These are phyloP conservation scores for Uropsilus gracilis DNA, from an alignment of 2,113 vertebrate species.

Conservation along the genomic window DNA sequence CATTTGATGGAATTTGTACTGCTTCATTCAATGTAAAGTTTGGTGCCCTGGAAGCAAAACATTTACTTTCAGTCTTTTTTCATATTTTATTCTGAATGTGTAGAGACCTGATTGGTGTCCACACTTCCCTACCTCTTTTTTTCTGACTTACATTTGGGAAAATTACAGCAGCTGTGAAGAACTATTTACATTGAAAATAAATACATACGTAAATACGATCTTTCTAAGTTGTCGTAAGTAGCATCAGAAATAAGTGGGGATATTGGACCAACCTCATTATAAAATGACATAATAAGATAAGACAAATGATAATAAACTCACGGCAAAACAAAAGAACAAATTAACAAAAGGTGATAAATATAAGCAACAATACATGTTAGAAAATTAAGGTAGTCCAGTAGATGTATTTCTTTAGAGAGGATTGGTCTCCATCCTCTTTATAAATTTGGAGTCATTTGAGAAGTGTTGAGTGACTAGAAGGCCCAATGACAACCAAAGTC, in stretches of 20 bases:
- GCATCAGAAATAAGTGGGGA: slow-evolving; percentile 58
- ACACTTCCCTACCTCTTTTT: slow-evolving; percentile 8
- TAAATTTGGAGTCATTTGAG: not conserved
- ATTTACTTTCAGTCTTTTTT: slow-evolving; percentile 16
- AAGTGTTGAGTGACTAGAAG: not conserved
- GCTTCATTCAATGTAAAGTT: not conserved
- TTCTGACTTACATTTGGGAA: slow-evolving; percentile 60
- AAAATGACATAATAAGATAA: slow-evolving; percentile 61
- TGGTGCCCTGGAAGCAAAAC: not conserved
- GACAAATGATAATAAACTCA: slow-evolving; percentile 67
- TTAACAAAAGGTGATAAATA: slow-evolving; percentile 60
- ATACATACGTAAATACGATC: slow-evolving; percentile 58
- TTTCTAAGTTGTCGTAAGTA: slow-evolving; percentile 64
- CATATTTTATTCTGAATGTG: slow-evolving; percentile 27
- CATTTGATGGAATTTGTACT: not conserved
- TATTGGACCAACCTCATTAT: slow-evolving; percentile 43
- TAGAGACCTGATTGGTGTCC: not conserved
- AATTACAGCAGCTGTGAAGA: slow-evolving; percentile 68
- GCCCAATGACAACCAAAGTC: not conserved
- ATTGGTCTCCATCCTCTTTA: slow-evolving; percentile 8
- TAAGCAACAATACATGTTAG: slow-evolving; percentile 29
- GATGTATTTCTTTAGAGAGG: not conserved
- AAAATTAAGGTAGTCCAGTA: slow-evolving; percentile 27
- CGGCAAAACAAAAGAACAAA: slow-evolving; percentile 56
- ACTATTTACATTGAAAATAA: slow-evolving; percentile 72